Percentiles rank a stretch among this genome's conserved stretches.
These are phyloP conservation scores for Trichoplusia ni DNA, from an alignment of 1,140 invertebrate genomes.

Conservation along the genomic window DNA sequence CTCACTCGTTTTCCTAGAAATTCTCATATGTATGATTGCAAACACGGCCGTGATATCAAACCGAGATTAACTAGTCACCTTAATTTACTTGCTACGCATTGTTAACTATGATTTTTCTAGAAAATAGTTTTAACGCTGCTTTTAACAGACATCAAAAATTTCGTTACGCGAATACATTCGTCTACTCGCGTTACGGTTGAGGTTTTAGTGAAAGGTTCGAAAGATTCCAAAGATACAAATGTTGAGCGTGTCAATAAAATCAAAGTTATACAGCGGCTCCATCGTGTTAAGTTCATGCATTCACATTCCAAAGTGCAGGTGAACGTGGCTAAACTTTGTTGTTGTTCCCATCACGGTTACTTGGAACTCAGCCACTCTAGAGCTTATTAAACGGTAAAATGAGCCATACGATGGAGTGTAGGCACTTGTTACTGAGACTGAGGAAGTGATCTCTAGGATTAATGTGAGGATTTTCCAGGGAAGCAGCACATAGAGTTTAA, in stretches of 20 bases:
- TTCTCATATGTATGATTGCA: slow-evolving; percentile 46
- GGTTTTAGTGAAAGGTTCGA: slow-evolving; percentile 21
- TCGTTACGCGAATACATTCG: background rate
- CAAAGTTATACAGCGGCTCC: background rate
- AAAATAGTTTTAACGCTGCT: slow-evolving; percentile 8
- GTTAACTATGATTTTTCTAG: slow-evolving; percentile 16
- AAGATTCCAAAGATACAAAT: background rate
- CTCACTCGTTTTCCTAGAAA: slow-evolving; percentile 53
- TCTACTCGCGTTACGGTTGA: slow-evolving; percentile 7
- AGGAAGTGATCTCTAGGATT: slow-evolving; percentile 8
- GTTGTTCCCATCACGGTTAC: slow-evolving; percentile 13
- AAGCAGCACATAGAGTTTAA: no score
- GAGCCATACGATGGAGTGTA: background rate
- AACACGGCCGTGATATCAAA: slow-evolving; percentile 43
- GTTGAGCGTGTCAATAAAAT: slow-evolving; percentile 12
- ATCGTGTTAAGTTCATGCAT: slow-evolving; percentile 6
- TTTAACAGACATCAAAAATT: background rate
- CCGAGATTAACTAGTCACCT: slow-evolving; percentile 19
- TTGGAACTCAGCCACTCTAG: background rate
- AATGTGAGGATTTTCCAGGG: background rate
- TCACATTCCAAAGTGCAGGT: slow-evolving; percentile 7
- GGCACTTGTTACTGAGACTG: background rate
- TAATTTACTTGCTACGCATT: slow-evolving; percentile 23
- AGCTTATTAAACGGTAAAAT: slow-evolving; percentile 9
- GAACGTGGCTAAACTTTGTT: slow-evolving; percentile 14